Conservation (phyloP, 2,888 invertebrate genomes). For the Epinotia ramella region DNA sequence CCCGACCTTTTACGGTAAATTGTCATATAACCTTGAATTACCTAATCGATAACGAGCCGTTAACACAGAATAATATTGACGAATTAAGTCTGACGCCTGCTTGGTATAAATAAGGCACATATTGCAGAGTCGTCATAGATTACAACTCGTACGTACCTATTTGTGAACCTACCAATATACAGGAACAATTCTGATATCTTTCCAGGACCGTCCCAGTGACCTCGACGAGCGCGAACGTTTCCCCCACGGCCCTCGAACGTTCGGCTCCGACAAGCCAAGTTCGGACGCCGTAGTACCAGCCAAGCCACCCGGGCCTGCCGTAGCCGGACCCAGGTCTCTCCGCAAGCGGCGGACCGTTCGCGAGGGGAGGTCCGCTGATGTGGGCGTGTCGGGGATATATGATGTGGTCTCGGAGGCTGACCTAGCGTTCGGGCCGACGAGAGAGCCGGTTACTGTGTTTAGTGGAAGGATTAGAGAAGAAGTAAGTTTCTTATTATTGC, state of each 20-base stretch:
- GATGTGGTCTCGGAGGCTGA: conserved; percentile 97
- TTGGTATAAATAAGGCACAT: too few relatives aligned
- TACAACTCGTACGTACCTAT: too few relatives aligned
- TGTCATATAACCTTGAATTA: background rate
- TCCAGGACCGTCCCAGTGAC: conserved; percentile 82
- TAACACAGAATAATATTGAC: too few relatives aligned
- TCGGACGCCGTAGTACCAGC: conserved; percentile 81
- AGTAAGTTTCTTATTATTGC: conserved; percentile 56
- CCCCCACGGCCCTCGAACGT: conserved; percentile 91
- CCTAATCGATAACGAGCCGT: too few relatives aligned
- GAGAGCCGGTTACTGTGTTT: conserved; percentile 94
- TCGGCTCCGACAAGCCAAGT: conserved; percentile 79
- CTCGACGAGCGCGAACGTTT: conserved; percentile 88
- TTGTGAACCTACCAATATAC: too few relatives aligned
- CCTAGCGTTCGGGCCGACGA: conserved; percentile 94
- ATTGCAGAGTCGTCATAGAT: too few relatives aligned
- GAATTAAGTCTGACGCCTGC: too few relatives aligned
- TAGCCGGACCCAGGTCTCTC: conserved; percentile 82
- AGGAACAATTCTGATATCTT: background rate
- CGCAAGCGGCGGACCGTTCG: conserved; percentile 88
- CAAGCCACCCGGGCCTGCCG: conserved; percentile 78
- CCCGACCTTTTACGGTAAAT: conserved; percentile 79
- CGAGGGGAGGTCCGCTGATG: conserved; percentile 92
- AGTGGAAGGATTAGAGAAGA: conserved; percentile 95
- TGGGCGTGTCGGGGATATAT: conserved; percentile 95